phyloP scores from a whole-genome alignment of 2,113 vertebrate species.

The Tylochromis polylepis region DNA sequence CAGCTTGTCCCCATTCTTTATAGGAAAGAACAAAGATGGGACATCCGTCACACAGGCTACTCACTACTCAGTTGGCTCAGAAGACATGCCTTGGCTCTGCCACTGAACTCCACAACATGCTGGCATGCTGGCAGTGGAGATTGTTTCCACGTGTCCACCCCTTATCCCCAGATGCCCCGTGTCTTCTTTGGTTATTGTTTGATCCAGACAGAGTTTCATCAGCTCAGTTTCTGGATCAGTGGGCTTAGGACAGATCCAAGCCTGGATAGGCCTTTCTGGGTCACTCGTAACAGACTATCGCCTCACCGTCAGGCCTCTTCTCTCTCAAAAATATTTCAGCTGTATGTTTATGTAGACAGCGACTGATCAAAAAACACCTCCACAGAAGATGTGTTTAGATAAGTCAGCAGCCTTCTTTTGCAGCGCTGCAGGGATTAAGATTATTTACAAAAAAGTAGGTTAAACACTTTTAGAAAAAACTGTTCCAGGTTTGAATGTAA shows the following conservation, averaged over 20 bases:
- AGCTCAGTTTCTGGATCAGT: constrained; percentile 52
- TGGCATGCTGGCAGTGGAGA: constrained; percentile 1
- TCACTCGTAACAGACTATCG: constrained; percentile 16
- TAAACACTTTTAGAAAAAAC: not conserved
- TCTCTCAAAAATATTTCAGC: not conserved
- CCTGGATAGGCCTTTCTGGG: constrained; percentile 24
- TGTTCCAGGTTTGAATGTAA: not conserved
- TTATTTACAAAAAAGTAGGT: not conserved
- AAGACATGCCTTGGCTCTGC: constrained; percentile 21
- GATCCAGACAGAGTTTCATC: constrained; percentile 47
- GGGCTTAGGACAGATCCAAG: constrained; percentile 37
- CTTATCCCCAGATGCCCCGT: constrained; percentile 20
- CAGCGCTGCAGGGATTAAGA: not conserved
- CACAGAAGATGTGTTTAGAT: not conserved
- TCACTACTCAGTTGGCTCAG: not conserved
- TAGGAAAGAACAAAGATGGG: constrained; percentile 8
- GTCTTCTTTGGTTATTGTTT: constrained; percentile 51
- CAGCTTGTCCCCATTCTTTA: constrained; percentile 1
- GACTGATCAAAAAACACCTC: not conserved
- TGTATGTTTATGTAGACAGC: not conserved
- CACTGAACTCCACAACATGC: not conserved
- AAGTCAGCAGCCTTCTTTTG: not conserved
- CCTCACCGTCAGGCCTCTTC: not conserved
- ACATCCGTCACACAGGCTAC: not conserved
- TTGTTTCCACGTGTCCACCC: constrained; percentile 32